Base-by-base conservation (phyloP, 2,797 vertebrate genomes). In the Acropternis orthonyx region DNA sequence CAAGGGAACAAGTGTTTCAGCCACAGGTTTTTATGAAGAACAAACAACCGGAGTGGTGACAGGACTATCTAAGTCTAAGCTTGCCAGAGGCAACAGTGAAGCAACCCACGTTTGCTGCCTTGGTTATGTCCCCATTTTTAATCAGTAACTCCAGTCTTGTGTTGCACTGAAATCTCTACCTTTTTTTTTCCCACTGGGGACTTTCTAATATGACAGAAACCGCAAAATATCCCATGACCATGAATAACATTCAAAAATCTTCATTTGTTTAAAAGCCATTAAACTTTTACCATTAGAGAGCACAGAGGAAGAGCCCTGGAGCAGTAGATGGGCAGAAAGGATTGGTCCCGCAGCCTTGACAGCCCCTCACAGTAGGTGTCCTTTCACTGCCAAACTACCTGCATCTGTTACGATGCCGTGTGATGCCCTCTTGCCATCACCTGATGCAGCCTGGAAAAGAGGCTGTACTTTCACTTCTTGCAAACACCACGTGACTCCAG, bases 291-390 rank as follows among this genome's bases (percentile, higher is more conserved):
- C 24, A 12, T 34, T 12, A 43, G 34, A 23, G 41, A 39, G 12
- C 14, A 7, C 27, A 43, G 36, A 92, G 16, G 56, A 28, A 71
- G 34, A 52, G 32, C 39, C 79, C 37, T 18, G 36, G 48, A 46
- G 58, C 14, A 28, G 62, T 3, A 32, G 11, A 4, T 1, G 5
- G 51, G 34, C 41, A 71, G n/a, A 37, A 46, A 51, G 36, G 41
- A 18, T 5, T 2, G 24, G 46, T 32, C 28, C 52, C 3, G 2
- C 28, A 76, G 58, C 36, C 32, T 12, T 27, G 49, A 22, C 51
- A 82, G 51, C n/a, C 43, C 49, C 32, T 14, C 19, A 21, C 1
- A 2, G 28, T 4, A 26, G 26, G 6, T 0, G 0, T 56, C n/a
- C 23, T 51, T 46, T 24, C 48, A 27, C 36, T 41, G 63, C 44